Evolutionary conservation across 2,113 vertebrate species (phyloP).

Genomic region (Phasianus colchicus): DNA sequence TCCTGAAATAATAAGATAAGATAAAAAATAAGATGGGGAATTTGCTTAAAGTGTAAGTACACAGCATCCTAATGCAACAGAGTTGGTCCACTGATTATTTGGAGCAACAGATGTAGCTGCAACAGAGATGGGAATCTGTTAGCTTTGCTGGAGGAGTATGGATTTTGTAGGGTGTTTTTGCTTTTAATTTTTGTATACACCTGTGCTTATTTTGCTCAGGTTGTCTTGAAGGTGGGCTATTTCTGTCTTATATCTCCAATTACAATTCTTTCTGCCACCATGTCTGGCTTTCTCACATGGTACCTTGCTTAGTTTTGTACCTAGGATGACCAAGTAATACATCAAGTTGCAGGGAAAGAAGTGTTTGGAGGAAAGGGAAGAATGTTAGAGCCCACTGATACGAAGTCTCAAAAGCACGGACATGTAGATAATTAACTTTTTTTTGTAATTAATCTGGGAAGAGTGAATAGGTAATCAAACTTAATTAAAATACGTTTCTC

Average conservation of each 20-base stretch:
- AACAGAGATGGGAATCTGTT: neutral
- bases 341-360: neutral
- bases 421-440: neutral
- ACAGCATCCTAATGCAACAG: neutral
- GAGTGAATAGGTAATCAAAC: neutral
- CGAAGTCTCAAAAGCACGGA: neutral
- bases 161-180: neutral
- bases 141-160: neutral
- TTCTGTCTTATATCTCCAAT: neutral
- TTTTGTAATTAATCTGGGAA: neutral
- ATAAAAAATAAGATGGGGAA: neutral
- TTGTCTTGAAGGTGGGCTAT: neutral
- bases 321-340: neutral
- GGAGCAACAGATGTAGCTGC: neutral
- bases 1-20: neutral
- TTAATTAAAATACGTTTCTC: neutral
- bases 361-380: neutral
- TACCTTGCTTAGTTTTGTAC: neutral
- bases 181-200: neutral
- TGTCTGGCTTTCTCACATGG: neutral
- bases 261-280: neutral
- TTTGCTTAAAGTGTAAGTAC: neutral
- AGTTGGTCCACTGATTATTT: neutral
- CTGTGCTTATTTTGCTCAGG: neutral
- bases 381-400: neutral